Evolutionary conservation across 2,888 invertebrate genomes (phyloP).

Genomic region (Watsonalla cultraria): DNA sequence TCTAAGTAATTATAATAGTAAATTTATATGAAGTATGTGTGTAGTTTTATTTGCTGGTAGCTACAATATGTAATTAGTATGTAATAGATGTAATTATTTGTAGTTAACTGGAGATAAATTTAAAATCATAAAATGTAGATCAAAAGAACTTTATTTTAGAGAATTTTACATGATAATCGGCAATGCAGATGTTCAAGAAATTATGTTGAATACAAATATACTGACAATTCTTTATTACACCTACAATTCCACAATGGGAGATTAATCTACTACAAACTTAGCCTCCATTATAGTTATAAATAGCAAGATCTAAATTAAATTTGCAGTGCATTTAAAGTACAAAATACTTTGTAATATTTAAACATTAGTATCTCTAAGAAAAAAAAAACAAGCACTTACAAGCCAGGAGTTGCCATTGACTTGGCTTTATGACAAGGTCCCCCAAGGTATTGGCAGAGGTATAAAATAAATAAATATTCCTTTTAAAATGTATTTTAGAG

Average conservation of each 20-base stretch:
- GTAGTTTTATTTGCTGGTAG: conserved; percentile 16
- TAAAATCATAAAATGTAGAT: conserved; percentile 43
- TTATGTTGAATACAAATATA: conserved; percentile 72
- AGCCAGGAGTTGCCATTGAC: conserved; percentile 54
- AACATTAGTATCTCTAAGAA: conserved; percentile 37
- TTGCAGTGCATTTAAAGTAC: conserved; percentile 53
- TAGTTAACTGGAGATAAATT: conserved; percentile 8
- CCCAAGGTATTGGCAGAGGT: no score
- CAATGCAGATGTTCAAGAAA: conserved; percentile 76
- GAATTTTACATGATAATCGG: conserved; percentile 77
- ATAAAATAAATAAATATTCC: no score
- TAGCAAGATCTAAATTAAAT: conserved; percentile 55
- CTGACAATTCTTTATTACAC: conserved; percentile 68
- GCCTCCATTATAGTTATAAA: conserved; percentile 55
- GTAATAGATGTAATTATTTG: conserved; percentile 3
- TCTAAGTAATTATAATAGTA: conserved; percentile 3
- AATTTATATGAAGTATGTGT: conserved; percentile 3
- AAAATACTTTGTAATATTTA: conserved; percentile 41
- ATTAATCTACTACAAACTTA: conserved; percentile 68
- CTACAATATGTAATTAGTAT: conserved; percentile 9
- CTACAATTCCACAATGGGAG: conserved; percentile 68
- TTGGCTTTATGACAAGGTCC: conserved; percentile 21
- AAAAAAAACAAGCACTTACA: conserved; percentile 54
- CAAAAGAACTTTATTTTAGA: conserved; percentile 80
- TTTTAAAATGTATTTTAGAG: no score